Evolutionary conservation across 2,888 invertebrate genomes (phyloP), one percentile per base, ranked within the genome.

Genomic region (Lasioglossum malachurum): DNA sequence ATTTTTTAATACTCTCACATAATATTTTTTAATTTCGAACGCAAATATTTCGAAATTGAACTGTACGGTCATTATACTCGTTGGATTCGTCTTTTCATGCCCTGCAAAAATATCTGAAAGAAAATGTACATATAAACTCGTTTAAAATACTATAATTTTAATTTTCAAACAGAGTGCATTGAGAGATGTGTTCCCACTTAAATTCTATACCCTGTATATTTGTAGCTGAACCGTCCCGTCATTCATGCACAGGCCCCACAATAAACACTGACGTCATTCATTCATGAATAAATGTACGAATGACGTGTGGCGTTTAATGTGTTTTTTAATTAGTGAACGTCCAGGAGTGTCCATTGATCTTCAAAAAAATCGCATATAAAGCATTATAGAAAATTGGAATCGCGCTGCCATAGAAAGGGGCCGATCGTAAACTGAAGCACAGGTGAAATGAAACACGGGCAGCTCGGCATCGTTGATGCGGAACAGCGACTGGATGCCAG

Each of bases 401-500:
- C 57, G n/a, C n/a, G 10, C 2, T 12, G n/a, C 10, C n/a, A n/a
- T 8, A n/a, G 35, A 23, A 31, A 23, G 12, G 12, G 69, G 10
- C n/a, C 10, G 73, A 69, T 73, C 73, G 46, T 46, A 49, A 73
- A 73, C 73, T 31, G 31, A 19, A 23, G 19, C 46, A 4, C 64
- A 60, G 79, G 72, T 53, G 38, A 35, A 35, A 35, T 35, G 38
- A 23, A 31, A 57, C 57, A 57, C 57, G 57, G 57, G n/a, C 12
- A n/a, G 57, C 57, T 31, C 64, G 69, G 35, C 38, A 3, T 69
- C 71, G 64, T 71, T 38, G 87, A 83, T 57, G 71, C 76, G 80
- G 14, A 87, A 83, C 78, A 57, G 72, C 81, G 81, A n/a, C 41
- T 53, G 78, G 77, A 64, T 31, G 72, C 71, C 69, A 73, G 10